Conservation (phyloP, 2,113 vertebrate genomes). For the Mesoclemmys tuberculata region DNA sequence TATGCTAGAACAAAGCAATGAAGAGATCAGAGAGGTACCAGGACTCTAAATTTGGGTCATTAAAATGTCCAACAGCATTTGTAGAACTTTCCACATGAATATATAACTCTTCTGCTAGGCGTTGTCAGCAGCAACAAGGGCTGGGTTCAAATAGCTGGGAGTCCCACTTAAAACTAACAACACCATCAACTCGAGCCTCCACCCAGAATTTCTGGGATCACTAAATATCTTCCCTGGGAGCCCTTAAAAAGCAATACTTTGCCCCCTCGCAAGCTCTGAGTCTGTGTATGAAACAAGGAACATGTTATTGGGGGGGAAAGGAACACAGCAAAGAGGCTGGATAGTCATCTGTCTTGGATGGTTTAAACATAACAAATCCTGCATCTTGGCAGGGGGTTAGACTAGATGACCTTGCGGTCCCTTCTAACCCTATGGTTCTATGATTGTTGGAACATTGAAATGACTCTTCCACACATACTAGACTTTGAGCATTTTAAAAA, state of each 20-base stretch:
- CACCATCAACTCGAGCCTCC: conserved; percentile 40
- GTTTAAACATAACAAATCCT: too few species aligned
- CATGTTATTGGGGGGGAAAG: not conserved
- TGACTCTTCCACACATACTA: not conserved
- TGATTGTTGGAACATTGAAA: not conserved
- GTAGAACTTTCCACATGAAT: conserved; percentile 36
- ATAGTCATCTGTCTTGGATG: too few species aligned
- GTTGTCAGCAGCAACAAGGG: conserved; percentile 54
- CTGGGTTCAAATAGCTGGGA: conserved; percentile 21
- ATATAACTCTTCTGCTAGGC: conserved; percentile 44
- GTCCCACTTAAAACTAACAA: conserved; percentile 55
- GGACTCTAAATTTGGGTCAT: conserved; percentile 58
- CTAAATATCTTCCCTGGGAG: conserved; percentile 56
- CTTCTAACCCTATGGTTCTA: too few species aligned
- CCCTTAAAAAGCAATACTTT: conserved; percentile 50
- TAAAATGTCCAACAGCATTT: conserved; percentile 60
- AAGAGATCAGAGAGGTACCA: conserved; percentile 66
- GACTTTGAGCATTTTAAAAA: not conserved
- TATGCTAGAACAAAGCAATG: conserved; percentile 67
- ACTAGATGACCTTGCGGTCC: too few species aligned
- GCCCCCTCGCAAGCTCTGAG: conserved; percentile 36
- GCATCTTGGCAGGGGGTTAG: too few species aligned
- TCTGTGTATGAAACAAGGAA: conserved; percentile 34
- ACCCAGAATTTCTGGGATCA: conserved; percentile 60
- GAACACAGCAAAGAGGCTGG: not conserved